Evolutionary conservation across 2,888 invertebrate genomes (phyloP).

Genomic region (Gari tellinella): DNA sequence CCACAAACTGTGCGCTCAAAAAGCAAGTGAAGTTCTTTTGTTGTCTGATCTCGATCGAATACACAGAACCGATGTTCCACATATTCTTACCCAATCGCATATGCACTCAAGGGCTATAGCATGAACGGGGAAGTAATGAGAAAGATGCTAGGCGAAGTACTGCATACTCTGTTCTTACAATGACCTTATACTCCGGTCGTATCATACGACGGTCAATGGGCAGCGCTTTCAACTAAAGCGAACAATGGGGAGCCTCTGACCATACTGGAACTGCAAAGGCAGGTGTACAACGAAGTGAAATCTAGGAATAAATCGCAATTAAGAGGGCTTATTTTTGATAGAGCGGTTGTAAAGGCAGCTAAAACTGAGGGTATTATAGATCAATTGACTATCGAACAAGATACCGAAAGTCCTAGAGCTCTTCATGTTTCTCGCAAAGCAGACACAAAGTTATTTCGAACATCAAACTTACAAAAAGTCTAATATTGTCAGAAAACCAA

Average conservation of each 20-base stretch:
- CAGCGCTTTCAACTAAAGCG: constrained; percentile 4
- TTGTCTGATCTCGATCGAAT: constrained; percentile 36
- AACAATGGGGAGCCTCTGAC: too few species aligned
- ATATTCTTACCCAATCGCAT: constrained; percentile 33
- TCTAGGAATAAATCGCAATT: background rate
- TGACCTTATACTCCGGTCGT: constrained; percentile 30
- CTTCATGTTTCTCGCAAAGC: too few species aligned
- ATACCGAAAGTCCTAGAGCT: too few species aligned
- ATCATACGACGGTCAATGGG: constrained; percentile 40
- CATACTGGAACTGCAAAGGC: too few species aligned
- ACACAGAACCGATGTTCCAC: constrained; percentile 17
- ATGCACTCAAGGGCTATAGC: constrained; percentile 35
- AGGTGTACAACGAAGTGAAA: too few species aligned
- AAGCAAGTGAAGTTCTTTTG: constrained; percentile 44
- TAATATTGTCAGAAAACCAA: too few species aligned
- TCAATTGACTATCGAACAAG: too few species aligned
- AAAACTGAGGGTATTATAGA: too few species aligned
- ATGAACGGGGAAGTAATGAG: constrained; percentile 18
- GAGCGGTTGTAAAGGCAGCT: constrained; percentile 5
- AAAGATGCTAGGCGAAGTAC: constrained; percentile 23
- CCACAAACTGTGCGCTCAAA: too few species aligned
- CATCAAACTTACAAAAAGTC: too few species aligned
- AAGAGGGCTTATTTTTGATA: background rate
- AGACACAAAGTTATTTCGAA: too few species aligned
- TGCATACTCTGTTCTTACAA: constrained; percentile 7